These are phyloP conservation scores for Artibeus jamaicensis DNA, from an alignment of 2,797 vertebrate genomes.

Conservation along the genomic window DNA sequence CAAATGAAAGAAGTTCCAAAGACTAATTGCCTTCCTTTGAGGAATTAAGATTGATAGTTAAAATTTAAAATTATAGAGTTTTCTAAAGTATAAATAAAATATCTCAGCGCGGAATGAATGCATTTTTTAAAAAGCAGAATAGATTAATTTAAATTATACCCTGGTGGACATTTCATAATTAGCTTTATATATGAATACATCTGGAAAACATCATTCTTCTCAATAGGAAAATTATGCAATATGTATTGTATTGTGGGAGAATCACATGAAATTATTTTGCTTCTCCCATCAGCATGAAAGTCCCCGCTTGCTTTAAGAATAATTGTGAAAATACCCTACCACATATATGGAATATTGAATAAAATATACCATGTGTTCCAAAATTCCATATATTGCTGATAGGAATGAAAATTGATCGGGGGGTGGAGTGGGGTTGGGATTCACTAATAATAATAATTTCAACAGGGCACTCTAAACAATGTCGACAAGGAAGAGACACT, in stretches of 20 bases:
- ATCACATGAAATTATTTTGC: conserved; percentile 83
- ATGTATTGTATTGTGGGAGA: conserved; percentile 81
- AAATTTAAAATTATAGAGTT: conserved; percentile 64
- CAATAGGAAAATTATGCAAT: conserved; percentile 85
- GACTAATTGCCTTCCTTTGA: conserved; percentile 58
- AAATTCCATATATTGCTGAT: neutral
- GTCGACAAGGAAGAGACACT: neutral
- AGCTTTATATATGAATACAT: conserved; percentile 85
- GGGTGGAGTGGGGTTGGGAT: neutral
- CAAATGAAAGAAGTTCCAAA: conserved; percentile 46
- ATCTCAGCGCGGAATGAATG: conserved; percentile 79
- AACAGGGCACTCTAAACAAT: neutral
- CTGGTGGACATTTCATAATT: conserved; percentile 85
- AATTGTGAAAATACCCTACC: conserved; percentile 31
- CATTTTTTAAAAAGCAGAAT: conserved; percentile 77
- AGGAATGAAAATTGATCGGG: neutral
- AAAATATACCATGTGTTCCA: neutral
- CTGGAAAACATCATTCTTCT: conserved; percentile 85
- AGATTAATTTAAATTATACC: conserved; percentile 83
- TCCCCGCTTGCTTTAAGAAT: conserved; percentile 73
- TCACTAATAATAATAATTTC: neutral
- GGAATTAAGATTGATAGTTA: conserved; percentile 55
- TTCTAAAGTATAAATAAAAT: conserved; percentile 72
- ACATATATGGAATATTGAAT: neutral
- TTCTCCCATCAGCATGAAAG: conserved; percentile 77